A percentile compares a stretch with the other conserved stretches of the same genome.
Conservation (phyloP, 1,140 invertebrate genomes). For the Potamilus streckersoni region DNA sequence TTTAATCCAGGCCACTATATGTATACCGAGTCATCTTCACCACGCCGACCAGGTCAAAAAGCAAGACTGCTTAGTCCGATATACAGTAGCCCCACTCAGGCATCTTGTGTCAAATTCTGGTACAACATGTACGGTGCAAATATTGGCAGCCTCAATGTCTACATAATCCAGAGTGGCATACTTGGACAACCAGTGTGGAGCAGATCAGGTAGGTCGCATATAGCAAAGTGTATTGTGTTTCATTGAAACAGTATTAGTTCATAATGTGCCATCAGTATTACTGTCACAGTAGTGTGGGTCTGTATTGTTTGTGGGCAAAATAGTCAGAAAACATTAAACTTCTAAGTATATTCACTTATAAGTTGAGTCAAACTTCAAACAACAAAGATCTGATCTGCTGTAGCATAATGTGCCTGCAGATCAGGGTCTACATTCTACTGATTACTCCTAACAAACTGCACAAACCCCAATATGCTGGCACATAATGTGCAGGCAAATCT, state of each 20-base stretch:
- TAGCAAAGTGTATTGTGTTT: not conserved
- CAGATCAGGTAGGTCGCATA: slow-evolving; percentile 26
- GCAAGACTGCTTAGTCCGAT: slow-evolving; percentile 48
- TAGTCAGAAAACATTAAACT: no score
- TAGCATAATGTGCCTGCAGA: no score
- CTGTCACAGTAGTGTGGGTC: no score
- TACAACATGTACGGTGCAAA: slow-evolving; percentile 80
- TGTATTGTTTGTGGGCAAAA: no score
- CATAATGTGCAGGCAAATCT: no score
- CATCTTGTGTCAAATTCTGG: slow-evolving; percentile 72
- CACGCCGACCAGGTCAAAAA: slow-evolving; percentile 44
- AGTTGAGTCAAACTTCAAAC: no score
- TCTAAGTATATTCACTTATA: no score
- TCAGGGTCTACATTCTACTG: no score
- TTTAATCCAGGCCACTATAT: slow-evolving; percentile 59
- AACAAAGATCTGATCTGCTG: no score
- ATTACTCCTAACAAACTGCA: no score
- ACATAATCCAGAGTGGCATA: slow-evolving; percentile 26
- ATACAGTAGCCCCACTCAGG: slow-evolving; percentile 29
- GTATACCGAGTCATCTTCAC: slow-evolving; percentile 57
- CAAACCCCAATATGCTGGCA: no score
- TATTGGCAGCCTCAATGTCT: slow-evolving; percentile 55
- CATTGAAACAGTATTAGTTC: slow-evolving; percentile 1
- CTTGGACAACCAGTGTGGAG: slow-evolving; percentile 27
- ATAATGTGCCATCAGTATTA: no score